Percentiles rank a stretch among this genome's conserved stretches.
Conservation (phyloP, 2,113 vertebrate species). For the Tragelaphus strepsiceros region DNA sequence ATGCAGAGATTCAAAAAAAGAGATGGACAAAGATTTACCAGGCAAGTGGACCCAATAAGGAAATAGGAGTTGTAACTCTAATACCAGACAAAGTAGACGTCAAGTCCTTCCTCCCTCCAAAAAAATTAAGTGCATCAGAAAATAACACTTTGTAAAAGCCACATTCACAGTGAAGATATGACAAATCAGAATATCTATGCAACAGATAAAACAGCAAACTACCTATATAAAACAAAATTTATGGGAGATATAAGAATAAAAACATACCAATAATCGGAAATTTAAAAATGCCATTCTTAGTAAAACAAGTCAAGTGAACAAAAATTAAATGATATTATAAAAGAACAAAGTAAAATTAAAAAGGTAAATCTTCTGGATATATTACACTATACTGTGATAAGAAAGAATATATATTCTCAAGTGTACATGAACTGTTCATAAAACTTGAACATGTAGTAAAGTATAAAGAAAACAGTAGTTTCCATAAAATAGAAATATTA, state of each 20-base stretch:
- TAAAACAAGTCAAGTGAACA: neutral
- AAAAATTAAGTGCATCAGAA: neutral
- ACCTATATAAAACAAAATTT: neutral
- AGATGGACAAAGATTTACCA: neutral
- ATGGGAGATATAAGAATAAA: neutral
- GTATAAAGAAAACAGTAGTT: neutral
- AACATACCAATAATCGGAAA: neutral
- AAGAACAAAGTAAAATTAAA: neutral
- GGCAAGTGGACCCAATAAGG: neutral
- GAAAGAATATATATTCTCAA: neutral
- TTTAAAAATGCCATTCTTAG: neutral
- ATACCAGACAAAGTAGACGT: neutral
- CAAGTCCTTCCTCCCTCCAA: neutral
- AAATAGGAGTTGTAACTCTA: neutral
- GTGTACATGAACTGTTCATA: neutral
- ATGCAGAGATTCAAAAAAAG: neutral
- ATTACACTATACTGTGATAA: neutral
- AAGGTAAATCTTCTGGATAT: neutral
- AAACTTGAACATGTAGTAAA: neutral
- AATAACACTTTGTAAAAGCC: neutral
- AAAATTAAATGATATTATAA: neutral
- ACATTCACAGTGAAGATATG: neutral
- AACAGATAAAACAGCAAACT: neutral
- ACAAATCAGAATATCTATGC: neutral
- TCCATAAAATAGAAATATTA: neutral